Conservation (phyloP, 2,797 vertebrate species). For the Trematomus bernacchii region DNA sequence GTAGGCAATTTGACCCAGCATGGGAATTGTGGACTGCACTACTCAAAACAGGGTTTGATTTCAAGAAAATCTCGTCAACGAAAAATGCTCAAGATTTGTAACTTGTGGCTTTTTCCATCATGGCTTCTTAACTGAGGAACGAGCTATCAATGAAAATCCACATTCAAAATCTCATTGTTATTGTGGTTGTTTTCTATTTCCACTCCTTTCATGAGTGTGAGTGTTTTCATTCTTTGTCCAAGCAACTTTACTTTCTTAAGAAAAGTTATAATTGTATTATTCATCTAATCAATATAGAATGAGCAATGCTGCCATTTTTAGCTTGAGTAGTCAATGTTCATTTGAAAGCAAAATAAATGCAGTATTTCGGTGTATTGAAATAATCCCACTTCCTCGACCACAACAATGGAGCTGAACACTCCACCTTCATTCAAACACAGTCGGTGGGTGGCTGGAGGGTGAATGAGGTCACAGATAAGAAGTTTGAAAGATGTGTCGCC, state of each 20-base stretch:
- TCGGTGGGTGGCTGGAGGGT: slow-evolving; percentile 19
- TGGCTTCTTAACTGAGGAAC: no score
- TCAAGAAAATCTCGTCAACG: no score
- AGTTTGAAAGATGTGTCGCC: slow-evolving; percentile 11
- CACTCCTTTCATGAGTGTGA: no score
- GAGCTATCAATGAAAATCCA: background rate
- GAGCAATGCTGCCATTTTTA: slow-evolving; percentile 8
- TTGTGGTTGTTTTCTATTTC: background rate
- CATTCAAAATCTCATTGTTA: background rate
- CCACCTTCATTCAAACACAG: slow-evolving; percentile 48
- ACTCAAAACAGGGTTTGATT: no score
- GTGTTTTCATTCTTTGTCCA: background rate
- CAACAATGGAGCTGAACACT: slow-evolving; percentile 57
- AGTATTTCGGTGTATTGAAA: slow-evolving; percentile 40
- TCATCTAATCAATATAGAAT: slow-evolving; percentile 2
- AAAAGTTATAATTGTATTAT: slow-evolving; percentile 9
- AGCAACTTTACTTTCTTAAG: background rate
- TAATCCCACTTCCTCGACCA: slow-evolving; percentile 60
- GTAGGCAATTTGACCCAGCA: no score
- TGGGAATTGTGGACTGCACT: no score
- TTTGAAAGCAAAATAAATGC: background rate
- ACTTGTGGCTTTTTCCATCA: no score
- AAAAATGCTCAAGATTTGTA: no score
- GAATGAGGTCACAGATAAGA: slow-evolving; percentile 47
- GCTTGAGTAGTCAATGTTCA: background rate